These are phyloP conservation scores for Lissocephala sabroskyi DNA, from an alignment of 2,888 invertebrate species.

Conservation along the genomic window DNA sequence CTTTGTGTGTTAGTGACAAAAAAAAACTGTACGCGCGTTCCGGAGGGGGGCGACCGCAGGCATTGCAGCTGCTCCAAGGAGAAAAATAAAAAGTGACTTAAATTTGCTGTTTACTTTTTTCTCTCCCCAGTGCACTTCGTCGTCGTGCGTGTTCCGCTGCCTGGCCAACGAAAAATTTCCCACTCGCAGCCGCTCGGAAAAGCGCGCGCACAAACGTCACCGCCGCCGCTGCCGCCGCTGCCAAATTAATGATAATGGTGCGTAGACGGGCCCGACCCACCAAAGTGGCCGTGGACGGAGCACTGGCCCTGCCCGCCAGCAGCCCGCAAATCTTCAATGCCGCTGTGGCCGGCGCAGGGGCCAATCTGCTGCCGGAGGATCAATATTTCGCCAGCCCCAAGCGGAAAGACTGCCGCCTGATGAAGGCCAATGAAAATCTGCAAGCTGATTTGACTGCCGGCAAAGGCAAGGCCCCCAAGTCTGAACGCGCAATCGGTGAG, in stretches of 20 bases:
- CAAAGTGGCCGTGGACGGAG: conserved; percentile 27
- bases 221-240: no score
- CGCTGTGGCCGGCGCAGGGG: conserved; percentile 27
- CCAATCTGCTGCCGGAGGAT: conserved; percentile 63
- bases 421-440: conserved; percentile 52
- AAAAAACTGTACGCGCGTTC: conserved; percentile 52
- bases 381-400: conserved; percentile 72
- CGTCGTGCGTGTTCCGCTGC: not conserved
- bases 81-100: conserved; percentile 29
- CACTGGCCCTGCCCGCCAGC: conserved; percentile 9
- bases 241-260: conserved; percentile 68
- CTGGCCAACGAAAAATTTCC: not conserved
- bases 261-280: conserved; percentile 57
- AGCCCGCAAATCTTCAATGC: conserved; percentile 30
- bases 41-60: conserved; percentile 10
- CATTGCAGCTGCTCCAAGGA: not conserved
- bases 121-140: not conserved
- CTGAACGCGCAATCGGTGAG: conserved; percentile 56
- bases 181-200: conserved; percentile 14
- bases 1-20: no score
- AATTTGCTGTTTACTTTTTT: conserved; percentile 33
- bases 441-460: conserved; percentile 11
- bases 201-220: no score
- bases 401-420: conserved; percentile 72
- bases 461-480: conserved; percentile 23